phyloP scores from a whole-genome alignment of 2,113 vertebrate species.

The Cyprinodon tularosa region DNA sequence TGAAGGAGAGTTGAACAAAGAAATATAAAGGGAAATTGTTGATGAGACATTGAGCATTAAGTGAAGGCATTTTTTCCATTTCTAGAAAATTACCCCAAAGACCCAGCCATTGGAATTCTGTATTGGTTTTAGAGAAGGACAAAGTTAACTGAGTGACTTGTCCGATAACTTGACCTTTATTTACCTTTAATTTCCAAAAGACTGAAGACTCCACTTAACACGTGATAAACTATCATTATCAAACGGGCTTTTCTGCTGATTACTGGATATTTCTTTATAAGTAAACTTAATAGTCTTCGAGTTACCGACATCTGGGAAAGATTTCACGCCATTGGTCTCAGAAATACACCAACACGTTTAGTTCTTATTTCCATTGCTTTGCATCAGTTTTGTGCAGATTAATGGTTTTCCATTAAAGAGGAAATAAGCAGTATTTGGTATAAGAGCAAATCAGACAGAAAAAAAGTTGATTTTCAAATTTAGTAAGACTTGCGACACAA shows the following conservation, averaged over 20 bases:
- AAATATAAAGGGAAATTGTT: neutral
- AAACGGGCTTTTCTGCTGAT: neutral
- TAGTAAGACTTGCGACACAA: slow-evolving; percentile 40
- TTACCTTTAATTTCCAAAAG: neutral
- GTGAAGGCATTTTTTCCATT: neutral
- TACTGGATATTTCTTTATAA: neutral
- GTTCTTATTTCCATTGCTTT: neutral
- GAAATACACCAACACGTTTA: neutral
- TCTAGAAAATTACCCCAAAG: neutral
- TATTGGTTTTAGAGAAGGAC: neutral
- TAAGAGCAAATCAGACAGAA: slow-evolving; percentile 76
- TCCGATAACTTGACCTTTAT: neutral
- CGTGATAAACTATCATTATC: neutral
- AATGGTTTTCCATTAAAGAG: slow-evolving; percentile 55
- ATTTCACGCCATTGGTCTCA: neutral
- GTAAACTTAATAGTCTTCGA: neutral
- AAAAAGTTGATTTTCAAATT: slow-evolving; percentile 72
- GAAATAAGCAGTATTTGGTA: slow-evolving; percentile 89
- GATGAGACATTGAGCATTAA: neutral
- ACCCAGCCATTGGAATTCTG: neutral
- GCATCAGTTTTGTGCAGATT: slow-evolving; percentile 57
- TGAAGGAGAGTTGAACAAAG: neutral
- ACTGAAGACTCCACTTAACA: too few relatives aligned
- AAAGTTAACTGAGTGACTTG: neutral
- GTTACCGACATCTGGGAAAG: neutral